phyloP scores from a whole-genome alignment of 1,140 invertebrate genomes.

The Elymnias hypermnestra region DNA sequence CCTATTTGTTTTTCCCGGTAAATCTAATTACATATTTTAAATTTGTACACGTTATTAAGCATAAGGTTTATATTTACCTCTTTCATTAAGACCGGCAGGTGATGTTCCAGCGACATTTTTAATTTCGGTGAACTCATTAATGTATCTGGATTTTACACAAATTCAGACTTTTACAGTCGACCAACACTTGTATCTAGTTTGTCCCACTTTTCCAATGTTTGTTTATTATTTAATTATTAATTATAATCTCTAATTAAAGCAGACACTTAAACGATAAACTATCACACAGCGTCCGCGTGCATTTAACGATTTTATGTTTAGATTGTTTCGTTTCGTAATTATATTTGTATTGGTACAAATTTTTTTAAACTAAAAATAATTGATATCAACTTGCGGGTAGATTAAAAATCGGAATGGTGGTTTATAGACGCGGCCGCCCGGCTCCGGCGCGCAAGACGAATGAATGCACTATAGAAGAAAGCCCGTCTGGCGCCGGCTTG shows the following conservation, averaged over 20 bases:
- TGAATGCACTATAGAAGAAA: conserved; percentile 27
- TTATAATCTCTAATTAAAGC: conserved; percentile 29
- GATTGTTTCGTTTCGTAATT: neutral
- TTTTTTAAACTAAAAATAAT: conserved; percentile 7
- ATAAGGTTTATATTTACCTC: conserved; percentile 39
- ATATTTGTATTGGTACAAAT: neutral
- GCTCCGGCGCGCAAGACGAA: conserved; percentile 45
- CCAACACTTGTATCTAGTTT: conserved; percentile 13
- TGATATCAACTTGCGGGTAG: conserved; percentile 35
- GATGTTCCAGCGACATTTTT: conserved; percentile 61
- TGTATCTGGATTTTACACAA: conserved; percentile 23
- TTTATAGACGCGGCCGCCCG: conserved; percentile 38
- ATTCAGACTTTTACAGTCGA: conserved; percentile 13
- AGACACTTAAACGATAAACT: conserved; percentile 35
- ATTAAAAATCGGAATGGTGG: conserved; percentile 23
- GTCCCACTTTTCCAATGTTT: conserved; percentile 1
- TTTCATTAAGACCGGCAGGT: conserved; percentile 61
- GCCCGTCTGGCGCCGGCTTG: conserved; percentile 16
- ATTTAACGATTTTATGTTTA: conserved; percentile 7
- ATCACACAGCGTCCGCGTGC: conserved; percentile 39
- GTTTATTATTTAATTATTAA: neutral
- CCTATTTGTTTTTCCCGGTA: no score
- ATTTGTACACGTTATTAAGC: no score
- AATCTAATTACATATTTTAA: no score
- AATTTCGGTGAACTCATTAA: conserved; percentile 45